phyloP scores from a whole-genome alignment of 1,140 invertebrate genomes.

The Melitaea cinxia region DNA sequence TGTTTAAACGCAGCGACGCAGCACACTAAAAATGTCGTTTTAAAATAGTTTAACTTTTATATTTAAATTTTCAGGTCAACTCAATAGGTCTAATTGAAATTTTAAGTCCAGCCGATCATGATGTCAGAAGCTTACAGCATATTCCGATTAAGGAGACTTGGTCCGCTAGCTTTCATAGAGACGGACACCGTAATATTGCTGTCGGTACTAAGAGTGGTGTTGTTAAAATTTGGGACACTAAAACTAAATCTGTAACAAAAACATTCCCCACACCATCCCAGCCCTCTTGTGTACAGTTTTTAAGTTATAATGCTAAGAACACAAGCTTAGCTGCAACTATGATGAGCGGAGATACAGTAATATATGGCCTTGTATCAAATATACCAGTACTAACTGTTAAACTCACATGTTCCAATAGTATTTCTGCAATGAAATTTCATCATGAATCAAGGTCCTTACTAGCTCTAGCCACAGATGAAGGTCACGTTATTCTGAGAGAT shows the following conservation, averaged over 20 bases:
- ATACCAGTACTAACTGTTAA: constrained; percentile 72
- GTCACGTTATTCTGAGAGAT: constrained; percentile 73
- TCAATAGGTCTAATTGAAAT: constrained; percentile 70
- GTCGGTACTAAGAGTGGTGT: constrained; percentile 74
- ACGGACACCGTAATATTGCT: constrained; percentile 71
- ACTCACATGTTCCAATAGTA: constrained; percentile 67
- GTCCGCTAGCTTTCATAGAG: constrained; percentile 73
- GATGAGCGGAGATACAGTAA: constrained; percentile 75
- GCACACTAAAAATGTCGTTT: not conserved
- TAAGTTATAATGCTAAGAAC: constrained; percentile 80
- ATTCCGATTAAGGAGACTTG: constrained; percentile 72
- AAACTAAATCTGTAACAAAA: constrained; percentile 73
- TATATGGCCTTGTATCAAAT: constrained; percentile 74
- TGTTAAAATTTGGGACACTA: constrained; percentile 79
- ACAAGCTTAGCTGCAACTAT: constrained; percentile 72
- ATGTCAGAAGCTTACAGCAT: constrained; percentile 71
- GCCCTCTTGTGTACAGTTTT: constrained; percentile 62
- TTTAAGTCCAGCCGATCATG: constrained; percentile 70
- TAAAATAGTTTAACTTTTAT: not conserved
- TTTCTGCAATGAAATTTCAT: constrained; percentile 77
- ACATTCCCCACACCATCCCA: constrained; percentile 65
- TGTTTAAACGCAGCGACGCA: constrained; percentile 14
- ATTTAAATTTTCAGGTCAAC: constrained; percentile 60
- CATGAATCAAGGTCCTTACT: constrained; percentile 71
- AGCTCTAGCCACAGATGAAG: constrained; percentile 76